Base-by-base conservation (phyloP, 2,113 vertebrate genomes). In the Sylvia atricapilla region DNA sequence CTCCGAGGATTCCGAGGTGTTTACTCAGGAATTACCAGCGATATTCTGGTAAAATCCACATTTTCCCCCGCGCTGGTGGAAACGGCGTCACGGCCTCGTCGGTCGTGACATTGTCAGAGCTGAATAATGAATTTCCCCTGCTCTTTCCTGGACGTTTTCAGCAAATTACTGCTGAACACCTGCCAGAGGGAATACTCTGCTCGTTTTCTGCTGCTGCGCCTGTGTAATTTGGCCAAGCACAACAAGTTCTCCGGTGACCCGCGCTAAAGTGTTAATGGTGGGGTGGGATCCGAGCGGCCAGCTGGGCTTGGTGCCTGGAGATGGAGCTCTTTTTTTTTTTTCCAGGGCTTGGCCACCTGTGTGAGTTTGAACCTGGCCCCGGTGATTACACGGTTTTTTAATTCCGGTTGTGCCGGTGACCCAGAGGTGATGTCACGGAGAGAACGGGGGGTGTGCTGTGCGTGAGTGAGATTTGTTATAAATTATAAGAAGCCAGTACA, bases 171-270 rank as follows among this genome's bases (percentile, higher is more conserved):
- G 74, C 94, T 82, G 81, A 93, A 84, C 91, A 95, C 84, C 94
- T 96, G 96, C 96, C 96, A 89, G 39, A 82, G 95, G 95, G 94
- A 94, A 89, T 89, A 20, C 84, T 94, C 35, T 4, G 55, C 91
- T 84, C 91, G 2, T 52, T 86, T 86, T 60, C 66, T 60, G 77
- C 81, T 33, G 89, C 85, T 25, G 55, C 3, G 74, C 19, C 0
- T 2, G 44, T 37, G 84, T 79, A 11, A 79, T 89, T 87, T 83
- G 93, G 93, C 91, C 68, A 50, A 66, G 67, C 62, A 4, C 6
- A 15, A 84, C 66, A 17, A 84, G 68, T 84, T 89, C 91, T 96
- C 64, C 8, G 0, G 24, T 73, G 84, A 89, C 84, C 96, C 15
- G 80, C 33, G 2, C 80, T 89, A 7, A 72, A 84, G 72, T 2